phyloP scores from a whole-genome alignment of 2,797 vertebrate species.

The Psittacula derbiana region DNA sequence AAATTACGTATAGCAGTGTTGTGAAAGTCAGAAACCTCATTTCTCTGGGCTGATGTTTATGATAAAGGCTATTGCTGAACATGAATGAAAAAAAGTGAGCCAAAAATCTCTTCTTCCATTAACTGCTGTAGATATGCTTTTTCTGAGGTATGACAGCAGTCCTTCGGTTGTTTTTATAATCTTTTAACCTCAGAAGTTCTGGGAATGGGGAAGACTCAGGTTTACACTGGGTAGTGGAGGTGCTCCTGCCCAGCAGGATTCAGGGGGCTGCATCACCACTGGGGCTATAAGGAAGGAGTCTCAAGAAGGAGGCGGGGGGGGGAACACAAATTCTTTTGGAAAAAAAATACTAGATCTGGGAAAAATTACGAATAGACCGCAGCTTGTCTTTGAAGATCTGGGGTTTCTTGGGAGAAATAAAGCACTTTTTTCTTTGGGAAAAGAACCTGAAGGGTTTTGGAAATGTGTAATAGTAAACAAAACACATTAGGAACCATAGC shows the following conservation, averaged over 20 bases:
- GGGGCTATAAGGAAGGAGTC: not conserved
- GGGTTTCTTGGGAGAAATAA: not conserved
- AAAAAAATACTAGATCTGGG: not conserved
- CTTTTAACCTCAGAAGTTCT: not conserved
- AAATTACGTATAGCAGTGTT: not conserved
- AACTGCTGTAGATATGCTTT: not conserved
- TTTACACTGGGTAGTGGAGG: not conserved
- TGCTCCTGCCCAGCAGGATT: not conserved
- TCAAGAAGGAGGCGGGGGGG: not conserved
- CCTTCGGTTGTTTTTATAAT: not conserved
- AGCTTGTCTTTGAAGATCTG: not conserved
- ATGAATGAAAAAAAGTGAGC: not conserved
- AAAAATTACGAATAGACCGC: not conserved
- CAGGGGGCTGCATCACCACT: fast-evolving
- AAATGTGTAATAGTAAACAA: not conserved
- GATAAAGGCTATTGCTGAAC: not conserved
- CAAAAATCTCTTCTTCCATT: not conserved
- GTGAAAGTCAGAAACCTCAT: not conserved
- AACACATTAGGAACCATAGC: not conserved
- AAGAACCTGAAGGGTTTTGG: not conserved
- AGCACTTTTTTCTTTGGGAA: not conserved
- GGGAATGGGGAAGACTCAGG: not conserved
- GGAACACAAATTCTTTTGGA: not conserved
- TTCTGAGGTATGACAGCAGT: not conserved
- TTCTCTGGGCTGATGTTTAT: not conserved